Evolutionary conservation across 1,140 invertebrate species (phyloP).

Genomic region (Lysiphlebus fabarum): DNA sequence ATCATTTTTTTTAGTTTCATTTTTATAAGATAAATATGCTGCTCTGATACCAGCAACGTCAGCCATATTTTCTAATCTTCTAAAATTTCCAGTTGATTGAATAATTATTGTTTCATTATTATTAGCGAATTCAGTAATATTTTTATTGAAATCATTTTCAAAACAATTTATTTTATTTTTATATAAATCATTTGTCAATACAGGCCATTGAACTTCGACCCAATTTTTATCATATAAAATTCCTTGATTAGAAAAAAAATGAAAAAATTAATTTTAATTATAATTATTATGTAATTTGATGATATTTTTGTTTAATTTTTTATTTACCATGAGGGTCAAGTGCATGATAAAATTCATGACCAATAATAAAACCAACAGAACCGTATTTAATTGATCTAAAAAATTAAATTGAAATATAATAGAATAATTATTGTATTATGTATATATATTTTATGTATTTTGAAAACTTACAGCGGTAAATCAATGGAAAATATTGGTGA

Average conservation of each 20-base stretch:
- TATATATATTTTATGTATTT: neutral
- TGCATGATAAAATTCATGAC: slow-evolving; percentile 1
- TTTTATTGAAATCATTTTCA: slow-evolving; percentile 2
- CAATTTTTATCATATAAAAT: slow-evolving; percentile 7
- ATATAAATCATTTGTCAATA: neutral
- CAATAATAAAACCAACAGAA: neutral
- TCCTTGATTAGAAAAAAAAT: neutral
- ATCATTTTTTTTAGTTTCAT: neutral
- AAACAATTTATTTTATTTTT: neutral
- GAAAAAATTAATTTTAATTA: neutral
- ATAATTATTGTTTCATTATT: neutral
- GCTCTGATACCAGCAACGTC: neutral
- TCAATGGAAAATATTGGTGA: slow-evolving; percentile 1
- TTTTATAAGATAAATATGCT: neutral
- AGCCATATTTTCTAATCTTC: neutral
- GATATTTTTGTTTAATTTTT: neutral
- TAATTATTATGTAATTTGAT: neutral
- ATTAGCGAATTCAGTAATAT: neutral
- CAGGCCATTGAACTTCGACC: neutral
- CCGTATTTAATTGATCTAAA: slow-evolving; percentile 3
- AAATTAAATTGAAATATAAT: neutral
- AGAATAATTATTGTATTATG: neutral
- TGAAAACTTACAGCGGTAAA: slow-evolving; percentile 8
- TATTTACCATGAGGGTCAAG: slow-evolving; percentile 3
- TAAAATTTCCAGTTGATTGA: neutral